phyloP scores from a whole-genome alignment of 2,797 vertebrate genomes.

The Gallinago nigripennis region DNA sequence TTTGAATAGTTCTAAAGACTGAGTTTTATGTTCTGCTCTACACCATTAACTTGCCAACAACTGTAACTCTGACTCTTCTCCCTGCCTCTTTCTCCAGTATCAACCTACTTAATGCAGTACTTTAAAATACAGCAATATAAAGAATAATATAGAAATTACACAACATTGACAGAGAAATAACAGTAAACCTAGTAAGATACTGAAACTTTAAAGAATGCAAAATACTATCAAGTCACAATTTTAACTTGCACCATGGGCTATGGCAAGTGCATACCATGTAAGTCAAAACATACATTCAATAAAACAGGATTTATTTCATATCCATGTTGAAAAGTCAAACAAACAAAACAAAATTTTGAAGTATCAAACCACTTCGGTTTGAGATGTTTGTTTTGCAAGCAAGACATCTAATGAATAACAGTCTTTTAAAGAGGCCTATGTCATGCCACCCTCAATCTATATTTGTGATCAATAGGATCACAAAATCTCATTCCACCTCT shows the following conservation, averaged over 20 bases:
- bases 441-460: not conserved
- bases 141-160: not conserved
- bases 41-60: not conserved
- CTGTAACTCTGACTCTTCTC: not conserved
- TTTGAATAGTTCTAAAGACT: not conserved
- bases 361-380: not conserved
- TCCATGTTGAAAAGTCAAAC: not conserved
- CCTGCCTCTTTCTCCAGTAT: rapidly evolving
- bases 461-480: not conserved
- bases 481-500: not conserved
- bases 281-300: not conserved
- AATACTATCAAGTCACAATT: not conserved
- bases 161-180: not conserved
- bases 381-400: not conserved
- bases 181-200: not conserved
- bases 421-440: not conserved
- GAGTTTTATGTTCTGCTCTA: not conserved
- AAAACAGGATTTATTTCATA: not conserved
- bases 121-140: not conserved
- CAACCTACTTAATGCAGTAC: not conserved
- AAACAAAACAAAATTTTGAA: not conserved
- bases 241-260: not conserved
- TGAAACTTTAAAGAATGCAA: not conserved
- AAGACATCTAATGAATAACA: not conserved
- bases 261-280: not conserved